These are phyloP conservation scores for Drosophila nebulosa DNA, from an alignment of 1,140 invertebrate genomes.

Conservation along the genomic window DNA sequence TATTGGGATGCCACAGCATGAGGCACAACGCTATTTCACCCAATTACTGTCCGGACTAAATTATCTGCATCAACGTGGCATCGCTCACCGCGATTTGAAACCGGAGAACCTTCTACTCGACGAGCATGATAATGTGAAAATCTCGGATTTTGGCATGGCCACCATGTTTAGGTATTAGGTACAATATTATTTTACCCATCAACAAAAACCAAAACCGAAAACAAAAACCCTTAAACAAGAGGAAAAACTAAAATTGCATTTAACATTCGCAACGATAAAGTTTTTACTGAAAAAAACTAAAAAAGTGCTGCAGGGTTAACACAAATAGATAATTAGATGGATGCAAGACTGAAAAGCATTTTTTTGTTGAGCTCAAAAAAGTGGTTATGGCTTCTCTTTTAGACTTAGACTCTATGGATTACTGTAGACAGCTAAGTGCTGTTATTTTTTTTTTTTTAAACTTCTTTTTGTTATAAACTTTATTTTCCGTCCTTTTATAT, in stretches of 20 bases:
- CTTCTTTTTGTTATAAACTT: not conserved
- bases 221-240: not conserved
- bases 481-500: too few relatives aligned
- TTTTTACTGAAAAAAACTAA: not conserved
- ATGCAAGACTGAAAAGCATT: not conserved
- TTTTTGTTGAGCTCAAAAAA: not conserved
- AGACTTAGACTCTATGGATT: not conserved
- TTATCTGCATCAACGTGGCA: constrained; percentile 90
- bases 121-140: constrained; percentile 93
- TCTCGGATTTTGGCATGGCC: constrained; percentile 98
- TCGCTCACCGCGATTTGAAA: constrained; percentile 96
- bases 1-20: constrained; percentile 90
- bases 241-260: not conserved
- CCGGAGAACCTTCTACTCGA: constrained; percentile 97
- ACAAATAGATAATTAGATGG: not conserved
- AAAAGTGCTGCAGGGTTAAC: not conserved
- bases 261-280: not conserved
- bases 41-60: constrained; percentile 92
- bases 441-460: not conserved
- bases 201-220: not conserved
- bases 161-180: constrained; percentile 89
- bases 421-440: too few relatives aligned
- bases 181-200: constrained; percentile 43
- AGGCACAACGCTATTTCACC: constrained; percentile 94
- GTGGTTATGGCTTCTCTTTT: not conserved